Base-by-base conservation (phyloP, 2,113 vertebrate species). In the Ceyx margarethae region DNA sequence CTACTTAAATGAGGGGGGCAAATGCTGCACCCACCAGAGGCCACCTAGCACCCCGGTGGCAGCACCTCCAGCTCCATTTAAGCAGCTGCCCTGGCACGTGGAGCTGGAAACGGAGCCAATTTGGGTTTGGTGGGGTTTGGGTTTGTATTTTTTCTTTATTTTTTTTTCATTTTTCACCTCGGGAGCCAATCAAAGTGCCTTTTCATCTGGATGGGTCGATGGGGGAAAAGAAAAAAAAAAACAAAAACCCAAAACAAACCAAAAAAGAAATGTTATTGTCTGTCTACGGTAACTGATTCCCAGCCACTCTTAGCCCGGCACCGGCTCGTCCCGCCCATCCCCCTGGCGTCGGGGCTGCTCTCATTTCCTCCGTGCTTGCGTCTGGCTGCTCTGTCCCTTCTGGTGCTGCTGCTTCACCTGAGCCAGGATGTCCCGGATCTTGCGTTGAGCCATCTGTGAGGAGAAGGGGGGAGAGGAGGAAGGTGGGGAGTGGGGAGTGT, bases 391-490 rank as follows among this genome's bases (percentile, higher is more conserved):
- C 84, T 98, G 98, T 35, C 98, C 98, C 96, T 99, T 99, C 98
- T 99, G 99, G 78, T 98, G 97, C 91, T 98, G 98, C 95, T 98
- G 98, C 93, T 98, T 99, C 67, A 99, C 98, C 97, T 99, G 99
- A 22, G 98, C 98, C 97, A 99, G 97, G 97, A 99, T 99, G 95
- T 99, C 99, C 22, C 99, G 98, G 96, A 99, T 99, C 97, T 99
- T 99, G 91, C 99, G 98, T 94, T 99, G 99, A 6, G 99, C 99
- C 98, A 99, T 96, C 99, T 99, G 94, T 1, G 9, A 73, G 29
- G 50, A 64, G n/a, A 72, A 53, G 61, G 28, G 28, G 19, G 17
- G 60, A 53, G 40, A 29, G 16, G 5, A 9, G 25, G 35, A 10
- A 37, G 33, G 26, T 56, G 28, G 54, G 15, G 51, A 37, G 13